Percentiles rank a stretch among this genome's conserved stretches.
Conservation (phyloP, 2,888 invertebrate genomes). For the Eupsilia transversa region DNA sequence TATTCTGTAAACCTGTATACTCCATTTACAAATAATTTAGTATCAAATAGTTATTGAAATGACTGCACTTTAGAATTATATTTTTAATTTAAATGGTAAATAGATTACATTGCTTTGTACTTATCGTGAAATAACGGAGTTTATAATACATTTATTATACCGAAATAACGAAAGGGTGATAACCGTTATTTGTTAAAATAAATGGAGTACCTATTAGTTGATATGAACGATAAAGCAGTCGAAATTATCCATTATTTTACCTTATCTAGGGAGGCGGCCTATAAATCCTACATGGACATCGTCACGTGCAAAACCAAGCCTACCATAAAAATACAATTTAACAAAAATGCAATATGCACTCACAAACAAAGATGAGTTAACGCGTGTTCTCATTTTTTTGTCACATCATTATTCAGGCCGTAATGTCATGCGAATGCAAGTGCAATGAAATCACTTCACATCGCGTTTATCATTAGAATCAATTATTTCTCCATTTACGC, state of each 20-base stretch:
- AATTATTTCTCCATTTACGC: slow-evolving; percentile 81
- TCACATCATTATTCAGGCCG: slow-evolving; percentile 74
- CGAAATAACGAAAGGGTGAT: too few relatives aligned
- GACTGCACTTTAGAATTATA: too few relatives aligned
- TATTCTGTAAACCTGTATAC: not conserved
- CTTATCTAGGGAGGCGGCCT: not conserved
- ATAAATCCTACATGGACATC: not conserved
- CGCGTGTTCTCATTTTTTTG: slow-evolving; percentile 80
- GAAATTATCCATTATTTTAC: not conserved
- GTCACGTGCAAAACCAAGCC: slow-evolving; percentile 15
- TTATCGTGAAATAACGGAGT: too few relatives aligned
- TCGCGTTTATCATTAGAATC: slow-evolving; percentile 83
- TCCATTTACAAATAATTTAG: too few relatives aligned
- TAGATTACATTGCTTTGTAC: too few relatives aligned
- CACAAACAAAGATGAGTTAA: slow-evolving; percentile 68
- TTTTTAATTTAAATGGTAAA: too few relatives aligned
- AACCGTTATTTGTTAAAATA: too few relatives aligned
- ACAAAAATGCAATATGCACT: slow-evolving; percentile 64
- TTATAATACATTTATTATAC: too few relatives aligned
- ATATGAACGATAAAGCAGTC: not conserved
- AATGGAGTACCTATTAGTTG: too few relatives aligned
- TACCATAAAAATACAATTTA: slow-evolving; percentile 60
- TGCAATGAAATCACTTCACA: slow-evolving; percentile 80
- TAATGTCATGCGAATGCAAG: slow-evolving; percentile 76
- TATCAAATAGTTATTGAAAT: too few relatives aligned